Base-by-base conservation (phyloP, 2,888 invertebrate genomes). In the Coecobrya sp. region DNA sequence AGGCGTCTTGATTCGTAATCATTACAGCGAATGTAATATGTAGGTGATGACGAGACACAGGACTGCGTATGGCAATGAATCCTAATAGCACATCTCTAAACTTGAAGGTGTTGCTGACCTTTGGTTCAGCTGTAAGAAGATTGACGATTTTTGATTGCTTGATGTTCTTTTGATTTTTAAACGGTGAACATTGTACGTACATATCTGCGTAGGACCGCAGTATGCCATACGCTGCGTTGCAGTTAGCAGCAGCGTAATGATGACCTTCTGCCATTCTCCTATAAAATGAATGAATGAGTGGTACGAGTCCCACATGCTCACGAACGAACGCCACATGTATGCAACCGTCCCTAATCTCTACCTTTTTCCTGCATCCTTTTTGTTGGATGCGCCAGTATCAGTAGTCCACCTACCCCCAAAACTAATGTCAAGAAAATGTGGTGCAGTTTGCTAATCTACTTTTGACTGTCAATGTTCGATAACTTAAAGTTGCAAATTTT, bases 91-190 rank as follows among this genome's bases (percentile, higher is more conserved):
- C 19, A 42, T 36, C 7, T 7, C 2, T 49, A 45, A 42, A 62
- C 62, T 36, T 22, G 73, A 42, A 62, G 84, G 84, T 84, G 84
- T 84, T 84, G 62, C 62, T 84, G 84, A 84, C 84, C 84, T 84
- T 65, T 62, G 2, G 62, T 62, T 25, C 4, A 19, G 45, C 52
- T 25, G 16, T n/a, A 22, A 45, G n/a, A 81, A 68, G 16, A 45
- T 73, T 45, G 73, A 27, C 5, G 73, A 62, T 25, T 62, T 62
- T 62, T 62, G 62, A 62, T 62, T 22, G 7, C n/a, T 25, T 62
- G 62, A 62, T 25, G 5, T 10, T n/a, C n/a, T 22, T 62, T 62
- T 25, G 62, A 62, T 25, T n/a, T 22, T 25, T 62, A 62, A 62
- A 62, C 22, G 62, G 62, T 25, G 13, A 49, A 49, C 13, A 11